phyloP scores from a whole-genome alignment of 1,140 invertebrate genomes.

The Pseudobourletiella spinata region DNA sequence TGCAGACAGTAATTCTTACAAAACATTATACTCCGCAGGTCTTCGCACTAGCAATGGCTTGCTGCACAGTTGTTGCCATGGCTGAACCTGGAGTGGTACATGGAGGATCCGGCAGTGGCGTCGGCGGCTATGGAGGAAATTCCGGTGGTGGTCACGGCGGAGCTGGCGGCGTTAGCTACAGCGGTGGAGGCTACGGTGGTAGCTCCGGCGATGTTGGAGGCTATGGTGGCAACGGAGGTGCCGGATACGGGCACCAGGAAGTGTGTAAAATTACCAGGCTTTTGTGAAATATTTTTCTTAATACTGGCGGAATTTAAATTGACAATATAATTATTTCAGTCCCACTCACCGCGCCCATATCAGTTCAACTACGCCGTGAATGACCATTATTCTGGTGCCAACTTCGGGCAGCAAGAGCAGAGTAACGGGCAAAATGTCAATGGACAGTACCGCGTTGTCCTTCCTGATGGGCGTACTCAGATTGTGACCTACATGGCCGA shows the following conservation, averaged over 20 bases:
- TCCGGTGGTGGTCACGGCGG: conserved; percentile 9
- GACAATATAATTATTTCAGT: neutral
- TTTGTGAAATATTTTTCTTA: too few relatives aligned
- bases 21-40: neutral
- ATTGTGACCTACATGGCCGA: conserved; percentile 65
- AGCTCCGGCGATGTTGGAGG: conserved; percentile 1
- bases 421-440: conserved; percentile 56
- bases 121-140: neutral
- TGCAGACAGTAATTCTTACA: too few relatives aligned
- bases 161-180: neutral
- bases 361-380: conserved; percentile 63
- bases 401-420: conserved; percentile 62
- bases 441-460: conserved; percentile 60
- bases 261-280: neutral
- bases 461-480: conserved; percentile 63
- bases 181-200: conserved; percentile 7
- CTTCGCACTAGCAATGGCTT: neutral
- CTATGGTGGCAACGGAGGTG: conserved; percentile 12
- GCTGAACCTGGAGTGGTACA: neutral
- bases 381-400: conserved; percentile 52
- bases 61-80: neutral
- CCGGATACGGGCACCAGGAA: conserved; percentile 11
- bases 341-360: conserved; percentile 44
- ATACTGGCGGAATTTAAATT: neutral
- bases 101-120: conserved; percentile 4